These are phyloP conservation scores for Volucella bombylans DNA, from an alignment of 2,888 invertebrate species.

Conservation along the genomic window DNA sequence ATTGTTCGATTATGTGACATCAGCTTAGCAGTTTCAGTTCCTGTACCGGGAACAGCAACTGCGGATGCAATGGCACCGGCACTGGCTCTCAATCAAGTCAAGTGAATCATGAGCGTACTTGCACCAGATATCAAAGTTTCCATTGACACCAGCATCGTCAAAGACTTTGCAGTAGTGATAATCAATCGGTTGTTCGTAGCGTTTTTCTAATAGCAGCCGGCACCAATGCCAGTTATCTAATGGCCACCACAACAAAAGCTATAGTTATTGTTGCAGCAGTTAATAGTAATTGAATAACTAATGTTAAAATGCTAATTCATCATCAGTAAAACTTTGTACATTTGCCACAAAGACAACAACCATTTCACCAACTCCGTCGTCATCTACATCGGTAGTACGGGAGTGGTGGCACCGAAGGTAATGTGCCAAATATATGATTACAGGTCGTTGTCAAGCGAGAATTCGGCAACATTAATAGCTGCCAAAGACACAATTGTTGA, in stretches of 20 bases:
- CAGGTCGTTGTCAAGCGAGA: slow-evolving; percentile 57
- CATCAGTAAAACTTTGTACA: slow-evolving; percentile 79
- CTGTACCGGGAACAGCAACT: slow-evolving; percentile 82
- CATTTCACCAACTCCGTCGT: slow-evolving; percentile 76
- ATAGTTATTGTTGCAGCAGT: slow-evolving; percentile 49
- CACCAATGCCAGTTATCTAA: slow-evolving; percentile 70
- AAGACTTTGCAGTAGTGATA: slow-evolving; percentile 79
- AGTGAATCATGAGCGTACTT: slow-evolving; percentile 76
- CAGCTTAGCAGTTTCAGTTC: slow-evolving; percentile 83
- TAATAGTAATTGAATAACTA: slow-evolving; percentile 54
- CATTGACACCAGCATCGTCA: slow-evolving; percentile 81
- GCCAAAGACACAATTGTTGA: slow-evolving; percentile 61
- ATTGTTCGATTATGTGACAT: slow-evolving; percentile 82
- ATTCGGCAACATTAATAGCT: slow-evolving; percentile 35
- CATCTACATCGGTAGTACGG: neutral
- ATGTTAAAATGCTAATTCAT: slow-evolving; percentile 55
- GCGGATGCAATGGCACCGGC: slow-evolving; percentile 77
- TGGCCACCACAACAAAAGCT: slow-evolving; percentile 74
- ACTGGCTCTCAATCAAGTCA: slow-evolving; percentile 74
- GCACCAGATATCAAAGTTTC: slow-evolving; percentile 81
- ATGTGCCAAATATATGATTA: slow-evolving; percentile 77
- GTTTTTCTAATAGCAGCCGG: slow-evolving; percentile 75
- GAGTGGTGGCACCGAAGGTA: slow-evolving; percentile 64
- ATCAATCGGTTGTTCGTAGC: slow-evolving; percentile 73
- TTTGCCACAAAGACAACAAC: slow-evolving; percentile 79